Evolutionary conservation across 2,113 vertebrate species (phyloP).

Genomic region (Microtus richardsoni): DNA sequence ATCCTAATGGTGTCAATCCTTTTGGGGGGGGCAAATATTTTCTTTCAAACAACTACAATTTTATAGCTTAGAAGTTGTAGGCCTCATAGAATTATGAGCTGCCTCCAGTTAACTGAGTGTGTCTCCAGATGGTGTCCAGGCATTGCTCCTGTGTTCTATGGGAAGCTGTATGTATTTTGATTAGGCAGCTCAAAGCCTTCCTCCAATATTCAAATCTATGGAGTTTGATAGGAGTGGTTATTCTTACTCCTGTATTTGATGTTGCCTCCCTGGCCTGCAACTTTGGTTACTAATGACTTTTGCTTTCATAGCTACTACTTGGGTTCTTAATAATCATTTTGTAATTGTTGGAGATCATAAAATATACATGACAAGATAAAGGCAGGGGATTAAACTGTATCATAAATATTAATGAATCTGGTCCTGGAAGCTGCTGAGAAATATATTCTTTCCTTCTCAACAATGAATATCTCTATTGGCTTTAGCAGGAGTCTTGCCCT

Average conservation of each 20-base stretch:
- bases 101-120: not conserved
- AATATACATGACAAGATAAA: not conserved
- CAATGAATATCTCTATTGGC: not conserved
- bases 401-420: constrained; percentile 20
- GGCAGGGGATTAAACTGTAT: not conserved
- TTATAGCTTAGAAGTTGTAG: not conserved
- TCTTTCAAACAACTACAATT: not conserved
- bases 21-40: not conserved
- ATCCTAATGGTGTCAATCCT: not conserved
- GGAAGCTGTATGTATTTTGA: not conserved
- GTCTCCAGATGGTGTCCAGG: not conserved
- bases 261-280: not conserved
- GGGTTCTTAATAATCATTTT: not conserved
- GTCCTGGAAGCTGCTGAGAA: constrained; percentile 31
- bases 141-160: not conserved
- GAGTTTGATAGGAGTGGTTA: not conserved
- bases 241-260: not conserved
- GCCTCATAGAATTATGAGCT: not conserved
- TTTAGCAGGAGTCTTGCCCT: not conserved
- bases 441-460: not conserved
- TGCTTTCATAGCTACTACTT: not conserved
- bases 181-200: not conserved
- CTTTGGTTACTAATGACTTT: not conserved
- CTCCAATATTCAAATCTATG: not conserved
- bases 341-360: constrained; percentile 33